A percentile compares a stretch with the other conserved stretches of the same genome.
Evolutionary conservation across 2,888 invertebrate species (phyloP).

Genomic region (Leptopterna dolabrata): DNA sequence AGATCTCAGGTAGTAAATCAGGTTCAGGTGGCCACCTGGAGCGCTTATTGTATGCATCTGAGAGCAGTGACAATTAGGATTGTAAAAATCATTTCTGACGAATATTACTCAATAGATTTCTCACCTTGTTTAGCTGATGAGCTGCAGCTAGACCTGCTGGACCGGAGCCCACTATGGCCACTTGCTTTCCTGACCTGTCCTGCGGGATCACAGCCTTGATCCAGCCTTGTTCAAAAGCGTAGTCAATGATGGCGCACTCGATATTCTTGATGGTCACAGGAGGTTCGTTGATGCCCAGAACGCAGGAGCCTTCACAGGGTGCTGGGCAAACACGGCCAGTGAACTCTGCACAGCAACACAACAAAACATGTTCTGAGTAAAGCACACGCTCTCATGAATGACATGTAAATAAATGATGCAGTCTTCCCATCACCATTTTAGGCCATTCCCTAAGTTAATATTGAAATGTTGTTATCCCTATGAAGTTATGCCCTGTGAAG

Average conservation of each 20-base stretch:
- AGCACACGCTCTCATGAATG: too few species aligned
- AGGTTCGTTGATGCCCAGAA: conserved; percentile 93
- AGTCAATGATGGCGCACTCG: conserved; percentile 98
- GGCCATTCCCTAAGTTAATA: too few species aligned
- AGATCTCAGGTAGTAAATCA: too few species aligned
- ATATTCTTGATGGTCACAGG: conserved; percentile 99
- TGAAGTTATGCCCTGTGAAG: too few species aligned
- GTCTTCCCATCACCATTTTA: too few species aligned
- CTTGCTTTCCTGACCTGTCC: conserved; percentile 80
- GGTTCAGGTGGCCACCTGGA: too few species aligned
- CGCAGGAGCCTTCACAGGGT: conserved; percentile 98
- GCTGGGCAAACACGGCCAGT: conserved; percentile 95
- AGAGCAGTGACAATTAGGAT: too few species aligned
- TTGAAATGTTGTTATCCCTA: too few species aligned
- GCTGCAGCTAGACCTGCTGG: conserved; percentile 96
- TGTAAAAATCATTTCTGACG: too few species aligned
- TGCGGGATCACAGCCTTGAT: conserved; percentile 84
- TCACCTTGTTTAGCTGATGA: conserved; percentile 90
- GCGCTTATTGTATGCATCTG: too few species aligned
- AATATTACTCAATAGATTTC: not conserved
- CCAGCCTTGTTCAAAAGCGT: conserved; percentile 97
- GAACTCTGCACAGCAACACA: conserved; percentile 73
- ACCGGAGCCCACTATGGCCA: conserved; percentile 94
- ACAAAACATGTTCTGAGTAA: not conserved
- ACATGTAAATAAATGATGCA: conserved; percentile 36